Conservation (phyloP, 2,797 vertebrate species). For the Euthynnus affinis region DNA sequence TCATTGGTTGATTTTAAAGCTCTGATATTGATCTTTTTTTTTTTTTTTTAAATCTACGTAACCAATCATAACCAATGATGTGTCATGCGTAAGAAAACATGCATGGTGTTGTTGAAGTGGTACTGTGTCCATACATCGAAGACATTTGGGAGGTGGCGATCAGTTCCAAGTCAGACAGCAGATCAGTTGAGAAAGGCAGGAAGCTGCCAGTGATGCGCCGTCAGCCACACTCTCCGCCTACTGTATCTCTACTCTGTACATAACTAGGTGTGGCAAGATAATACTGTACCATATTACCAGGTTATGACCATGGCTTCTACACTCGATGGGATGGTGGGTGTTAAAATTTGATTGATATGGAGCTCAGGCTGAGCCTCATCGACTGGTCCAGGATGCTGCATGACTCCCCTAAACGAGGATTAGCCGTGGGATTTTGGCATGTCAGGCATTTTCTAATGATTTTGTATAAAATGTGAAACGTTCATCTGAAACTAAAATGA, state of each 20-base stretch:
- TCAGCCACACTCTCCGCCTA: conserved; percentile 10
- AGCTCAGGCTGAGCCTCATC: conserved; percentile 55
- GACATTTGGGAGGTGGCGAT: conserved; percentile 27
- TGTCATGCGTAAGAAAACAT: conserved; percentile 72
- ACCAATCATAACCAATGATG: conserved; percentile 69
- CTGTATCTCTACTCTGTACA: conserved; percentile 59
- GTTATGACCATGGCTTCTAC: conserved; percentile 24
- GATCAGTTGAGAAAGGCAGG: conserved; percentile 16
- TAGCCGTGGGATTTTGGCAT: conserved; percentile 61
- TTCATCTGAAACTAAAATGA: conserved; percentile 85
- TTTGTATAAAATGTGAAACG: conserved; percentile 88
- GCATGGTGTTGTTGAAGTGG: conserved; percentile 79
- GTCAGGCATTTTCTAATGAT: conserved; percentile 85
- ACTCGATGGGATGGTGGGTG: conserved; percentile 17
- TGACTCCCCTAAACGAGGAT: conserved; percentile 54
- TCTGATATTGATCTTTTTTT: conserved; percentile 51
- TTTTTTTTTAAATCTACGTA: conserved; percentile 55
- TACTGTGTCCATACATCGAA: conserved; percentile 68
- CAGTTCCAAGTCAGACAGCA: conserved; percentile 4
- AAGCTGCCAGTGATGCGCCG: neutral
- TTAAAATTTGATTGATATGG: conserved; percentile 38
- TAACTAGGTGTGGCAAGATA: conserved; percentile 62
- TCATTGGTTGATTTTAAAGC: conserved; percentile 69
- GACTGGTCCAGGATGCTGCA: conserved; percentile 64
- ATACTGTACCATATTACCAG: conserved; percentile 36